Percentiles rank a stretch among this genome's conserved stretches.
These are phyloP conservation scores for Shargacucullia verbasci DNA, from an alignment of 2,888 invertebrate species.

Conservation along the genomic window DNA sequence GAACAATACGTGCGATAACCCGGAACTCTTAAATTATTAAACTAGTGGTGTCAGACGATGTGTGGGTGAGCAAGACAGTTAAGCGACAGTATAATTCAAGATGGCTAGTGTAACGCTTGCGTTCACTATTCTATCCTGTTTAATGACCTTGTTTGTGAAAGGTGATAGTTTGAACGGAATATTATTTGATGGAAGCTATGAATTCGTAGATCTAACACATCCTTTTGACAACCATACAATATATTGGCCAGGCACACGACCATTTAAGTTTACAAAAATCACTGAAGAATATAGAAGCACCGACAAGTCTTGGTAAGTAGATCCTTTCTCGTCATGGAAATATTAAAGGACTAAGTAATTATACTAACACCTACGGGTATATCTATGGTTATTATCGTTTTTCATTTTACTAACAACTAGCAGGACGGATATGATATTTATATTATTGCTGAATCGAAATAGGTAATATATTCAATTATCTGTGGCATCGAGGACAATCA, in stretches of 20 bases:
- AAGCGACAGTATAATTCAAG: constrained; percentile 26
- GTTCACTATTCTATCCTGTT: constrained; percentile 35
- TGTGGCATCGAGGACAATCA: no score
- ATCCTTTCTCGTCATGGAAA: no score
- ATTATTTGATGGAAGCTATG: constrained; percentile 69
- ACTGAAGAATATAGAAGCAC: constrained; percentile 43
- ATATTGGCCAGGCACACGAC: constrained; percentile 67
- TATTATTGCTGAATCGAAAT: no score
- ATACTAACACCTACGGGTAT: no score
- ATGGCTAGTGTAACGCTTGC: constrained; percentile 57
- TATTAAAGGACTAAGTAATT: no score
- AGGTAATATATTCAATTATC: no score
- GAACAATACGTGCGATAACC: no score
- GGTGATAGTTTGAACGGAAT: constrained; percentile 62
- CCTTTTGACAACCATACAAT: constrained; percentile 70
- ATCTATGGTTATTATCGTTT: no score
- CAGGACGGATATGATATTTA: no score
- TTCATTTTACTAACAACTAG: no score
- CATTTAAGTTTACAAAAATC: constrained; percentile 70
- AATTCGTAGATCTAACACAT: constrained; percentile 75
- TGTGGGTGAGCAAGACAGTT: background rate
- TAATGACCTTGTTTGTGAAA: constrained; percentile 30
- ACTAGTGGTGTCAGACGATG: background rate
- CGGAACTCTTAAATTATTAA: no score
- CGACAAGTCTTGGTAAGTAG: constrained; percentile 68